A percentile compares a stretch with the other conserved stretches of the same genome.
Conservation (phyloP, 2,113 vertebrate genomes). For the Equus quagga region DNA sequence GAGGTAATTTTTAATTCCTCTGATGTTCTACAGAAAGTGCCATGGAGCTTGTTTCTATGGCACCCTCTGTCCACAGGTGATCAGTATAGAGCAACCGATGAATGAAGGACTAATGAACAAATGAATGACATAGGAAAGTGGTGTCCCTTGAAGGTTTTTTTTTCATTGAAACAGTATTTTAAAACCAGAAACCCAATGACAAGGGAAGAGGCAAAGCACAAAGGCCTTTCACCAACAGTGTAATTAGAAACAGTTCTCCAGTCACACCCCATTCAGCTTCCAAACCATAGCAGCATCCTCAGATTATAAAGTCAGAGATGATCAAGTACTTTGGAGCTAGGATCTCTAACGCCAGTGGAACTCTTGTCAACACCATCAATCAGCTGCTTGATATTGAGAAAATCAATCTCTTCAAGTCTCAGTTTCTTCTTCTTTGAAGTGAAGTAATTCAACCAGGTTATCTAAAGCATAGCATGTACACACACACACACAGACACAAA, state of each 20-base stretch:
- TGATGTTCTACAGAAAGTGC: not conserved
- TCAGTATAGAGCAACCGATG: not conserved
- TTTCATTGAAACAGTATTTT: slow-evolving; percentile 9
- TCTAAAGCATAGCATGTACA: not conserved
- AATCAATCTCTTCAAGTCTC: not conserved
- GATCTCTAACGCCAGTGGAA: not conserved
- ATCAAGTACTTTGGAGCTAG: not conserved
- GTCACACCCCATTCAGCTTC: not conserved
- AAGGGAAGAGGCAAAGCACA: not conserved
- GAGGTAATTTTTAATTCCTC: not conserved
- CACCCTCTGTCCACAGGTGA: not conserved
- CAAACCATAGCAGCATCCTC: not conserved
- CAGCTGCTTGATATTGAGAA: slow-evolving; percentile 10
- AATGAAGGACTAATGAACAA: slow-evolving; percentile 24
- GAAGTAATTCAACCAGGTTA: not conserved
- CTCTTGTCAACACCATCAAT: slow-evolving; percentile 15
- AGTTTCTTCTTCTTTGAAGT: slow-evolving; percentile 49
- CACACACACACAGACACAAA: not conserved
- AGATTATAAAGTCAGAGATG: slow-evolving; percentile 26
- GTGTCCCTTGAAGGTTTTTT: not conserved
- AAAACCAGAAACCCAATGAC: slow-evolving; percentile 18
- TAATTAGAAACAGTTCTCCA: not conserved
- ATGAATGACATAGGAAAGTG: not conserved
- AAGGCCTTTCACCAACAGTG: not conserved
- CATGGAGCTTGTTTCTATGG: not conserved